Percentiles rank a stretch among this genome's conserved stretches.
phyloP scores from a whole-genome alignment of 2,888 invertebrate genomes.

The Cantharis flavilabris region DNA sequence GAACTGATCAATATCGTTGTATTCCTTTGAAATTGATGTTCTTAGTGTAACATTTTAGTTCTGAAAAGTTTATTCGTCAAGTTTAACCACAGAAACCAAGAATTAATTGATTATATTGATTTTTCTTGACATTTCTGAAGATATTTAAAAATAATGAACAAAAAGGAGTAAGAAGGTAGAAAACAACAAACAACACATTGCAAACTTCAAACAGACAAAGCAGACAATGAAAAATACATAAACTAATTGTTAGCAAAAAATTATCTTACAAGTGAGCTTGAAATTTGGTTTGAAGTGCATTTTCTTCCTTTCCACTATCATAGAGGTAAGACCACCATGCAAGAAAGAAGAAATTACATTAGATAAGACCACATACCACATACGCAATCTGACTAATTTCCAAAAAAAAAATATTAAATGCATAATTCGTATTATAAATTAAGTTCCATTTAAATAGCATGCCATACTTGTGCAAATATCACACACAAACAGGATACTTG shows the following conservation, averaged over 20 bases:
- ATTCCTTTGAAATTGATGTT: too few species aligned
- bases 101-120: not conserved
- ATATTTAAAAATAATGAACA: not conserved
- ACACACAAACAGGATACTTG: conserved; percentile 18
- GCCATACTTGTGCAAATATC: conserved; percentile 37
- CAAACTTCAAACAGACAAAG: conserved; percentile 13
- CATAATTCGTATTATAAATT: not conserved
- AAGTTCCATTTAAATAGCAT: conserved; percentile 15
- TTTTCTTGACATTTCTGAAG: not conserved
- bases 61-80: not conserved
- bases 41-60: not conserved
- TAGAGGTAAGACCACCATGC: conserved; percentile 60
- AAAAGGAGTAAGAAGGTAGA: not conserved
- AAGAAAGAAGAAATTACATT: conserved; percentile 59
- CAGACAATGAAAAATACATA: conserved; percentile 11
- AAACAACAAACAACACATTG: not conserved
- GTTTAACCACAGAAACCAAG: too few species aligned
- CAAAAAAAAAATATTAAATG: not conserved
- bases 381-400: conserved; percentile 9
- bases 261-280: conserved; percentile 68
- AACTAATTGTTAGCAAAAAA: conserved; percentile 49
- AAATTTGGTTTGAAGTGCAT: conserved; percentile 69
- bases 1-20: too few species aligned
- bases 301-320: conserved; percentile 69
- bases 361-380: conserved; percentile 41